phyloP scores from a whole-genome alignment of 1,140 invertebrate species.

The Lasioglossum baleicum region DNA sequence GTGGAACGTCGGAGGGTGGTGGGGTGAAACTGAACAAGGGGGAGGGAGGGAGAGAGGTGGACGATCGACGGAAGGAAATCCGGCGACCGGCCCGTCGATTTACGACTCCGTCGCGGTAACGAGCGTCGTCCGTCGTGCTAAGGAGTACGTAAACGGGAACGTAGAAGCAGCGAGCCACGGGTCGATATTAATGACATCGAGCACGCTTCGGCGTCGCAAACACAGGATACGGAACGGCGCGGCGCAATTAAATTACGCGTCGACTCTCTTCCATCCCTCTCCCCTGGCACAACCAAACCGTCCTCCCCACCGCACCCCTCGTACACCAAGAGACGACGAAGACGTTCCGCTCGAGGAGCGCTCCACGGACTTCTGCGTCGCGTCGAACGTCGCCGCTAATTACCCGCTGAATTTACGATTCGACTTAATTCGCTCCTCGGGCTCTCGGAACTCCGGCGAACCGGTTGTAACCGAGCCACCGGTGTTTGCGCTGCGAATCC shows the following conservation, averaged over 20 bases:
- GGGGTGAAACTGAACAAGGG: no score
- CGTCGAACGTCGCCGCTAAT: constrained; percentile 53
- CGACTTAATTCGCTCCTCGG: constrained; percentile 15
- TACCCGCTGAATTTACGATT: constrained; percentile 49
- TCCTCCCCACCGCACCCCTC: background rate
- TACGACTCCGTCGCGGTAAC: constrained; percentile 35
- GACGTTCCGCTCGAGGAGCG: background rate
- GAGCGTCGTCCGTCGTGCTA: constrained; percentile 14
- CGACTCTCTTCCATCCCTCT: constrained; percentile 16
- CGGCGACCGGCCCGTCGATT: constrained; percentile 33
- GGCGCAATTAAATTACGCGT: constrained; percentile 51
- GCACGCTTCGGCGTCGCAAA: constrained; percentile 64
- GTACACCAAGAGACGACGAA: background rate
- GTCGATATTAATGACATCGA: constrained; percentile 68
- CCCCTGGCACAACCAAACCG: no score
- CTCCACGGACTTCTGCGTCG: background rate
- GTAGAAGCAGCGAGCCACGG: background rate
- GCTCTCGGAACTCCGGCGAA: background rate
- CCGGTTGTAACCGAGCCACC: background rate
- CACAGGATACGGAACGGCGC: constrained; percentile 35
- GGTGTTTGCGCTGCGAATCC: constrained; percentile 44
- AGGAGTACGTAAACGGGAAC: constrained; percentile 13
- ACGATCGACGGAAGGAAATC: constrained; percentile 16
- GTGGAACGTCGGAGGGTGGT: no score
- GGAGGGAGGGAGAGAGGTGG: background rate